A percentile compares a stretch with the other conserved stretches of the same genome.
phyloP scores from a whole-genome alignment of 2,888 invertebrate species.

The Auanema sp. region DNA sequence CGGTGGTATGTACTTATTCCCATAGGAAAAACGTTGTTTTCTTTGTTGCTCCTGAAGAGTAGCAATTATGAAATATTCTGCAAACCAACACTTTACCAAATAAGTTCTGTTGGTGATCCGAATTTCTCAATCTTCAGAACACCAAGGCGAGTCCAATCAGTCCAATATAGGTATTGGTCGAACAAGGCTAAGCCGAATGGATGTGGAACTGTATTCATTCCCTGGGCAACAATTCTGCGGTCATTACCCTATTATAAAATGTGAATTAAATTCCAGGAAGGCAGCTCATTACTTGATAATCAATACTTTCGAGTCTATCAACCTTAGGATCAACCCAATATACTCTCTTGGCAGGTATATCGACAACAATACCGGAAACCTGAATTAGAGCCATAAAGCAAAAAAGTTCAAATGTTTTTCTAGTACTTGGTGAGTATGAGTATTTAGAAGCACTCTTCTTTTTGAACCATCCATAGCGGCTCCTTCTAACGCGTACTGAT shows the following conservation, averaged over 20 bases:
- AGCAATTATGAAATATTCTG: background rate
- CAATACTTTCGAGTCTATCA: constrained; percentile 92
- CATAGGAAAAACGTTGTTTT: constrained; percentile 64
- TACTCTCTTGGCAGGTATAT: constrained; percentile 83
- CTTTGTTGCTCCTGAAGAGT: constrained; percentile 44
- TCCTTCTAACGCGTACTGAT: constrained; percentile 74
- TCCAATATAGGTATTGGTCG: constrained; percentile 90
- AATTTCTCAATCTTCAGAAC: constrained; percentile 63
- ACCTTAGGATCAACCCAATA: constrained; percentile 95
- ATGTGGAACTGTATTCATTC: constrained; percentile 78
- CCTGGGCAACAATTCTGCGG: constrained; percentile 54
- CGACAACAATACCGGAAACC: constrained; percentile 72
- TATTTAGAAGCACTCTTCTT: constrained; percentile 80
- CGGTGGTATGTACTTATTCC: constrained; percentile 62
- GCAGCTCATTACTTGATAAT: constrained; percentile 76
- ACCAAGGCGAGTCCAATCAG: constrained; percentile 78
- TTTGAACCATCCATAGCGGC: constrained; percentile 93
- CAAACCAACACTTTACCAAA: constrained; percentile 40
- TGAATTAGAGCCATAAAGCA: constrained; percentile 67
- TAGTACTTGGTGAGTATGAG: constrained; percentile 85
- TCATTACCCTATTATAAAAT: constrained; percentile 70
- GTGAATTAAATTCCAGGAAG: constrained; percentile 73
- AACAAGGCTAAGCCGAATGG: constrained; percentile 92
- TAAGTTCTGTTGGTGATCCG: constrained; percentile 51
- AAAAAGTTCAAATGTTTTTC: background rate